Evolutionary conservation across 2,113 vertebrate genomes (phyloP).

Genomic region (Megaptera novaeangliae): DNA sequence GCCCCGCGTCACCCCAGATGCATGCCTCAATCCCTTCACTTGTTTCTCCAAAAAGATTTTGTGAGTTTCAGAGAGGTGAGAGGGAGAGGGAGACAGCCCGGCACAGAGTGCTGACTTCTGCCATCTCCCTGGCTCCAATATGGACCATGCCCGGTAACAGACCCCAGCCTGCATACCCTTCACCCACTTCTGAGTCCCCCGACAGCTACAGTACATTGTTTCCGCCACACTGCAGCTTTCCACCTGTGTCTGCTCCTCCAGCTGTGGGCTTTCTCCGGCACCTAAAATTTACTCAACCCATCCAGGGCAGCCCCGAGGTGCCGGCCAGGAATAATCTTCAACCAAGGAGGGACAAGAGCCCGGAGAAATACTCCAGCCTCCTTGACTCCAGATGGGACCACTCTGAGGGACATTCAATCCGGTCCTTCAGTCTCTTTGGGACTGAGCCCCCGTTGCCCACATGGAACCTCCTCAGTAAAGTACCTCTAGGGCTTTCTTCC

Average conservation of each 20-base stretch:
- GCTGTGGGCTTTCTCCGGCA: not conserved
- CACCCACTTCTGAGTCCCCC: not conserved
- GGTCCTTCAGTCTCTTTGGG: not conserved
- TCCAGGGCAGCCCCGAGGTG: not conserved
- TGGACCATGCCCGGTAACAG: not conserved
- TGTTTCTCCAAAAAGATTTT: not conserved
- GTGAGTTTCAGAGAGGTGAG: not conserved
- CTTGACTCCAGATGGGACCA: not conserved
- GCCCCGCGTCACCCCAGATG: not conserved
- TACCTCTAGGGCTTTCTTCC: not conserved
- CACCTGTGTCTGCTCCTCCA: not conserved
- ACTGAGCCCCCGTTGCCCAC: not conserved
- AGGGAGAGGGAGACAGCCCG: not conserved
- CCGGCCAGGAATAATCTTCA: not conserved
- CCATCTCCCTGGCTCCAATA: not conserved
- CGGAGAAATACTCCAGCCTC: not conserved
- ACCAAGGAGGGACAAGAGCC: not conserved
- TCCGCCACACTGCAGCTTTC: not conserved
- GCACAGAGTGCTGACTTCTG: not conserved
- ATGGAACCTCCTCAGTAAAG: not conserved
- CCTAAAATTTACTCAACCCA: not conserved
- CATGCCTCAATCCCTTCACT: too few relatives aligned
- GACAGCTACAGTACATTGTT: too few relatives aligned
- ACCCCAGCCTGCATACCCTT: not conserved
- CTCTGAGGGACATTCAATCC: not conserved